Evolutionary conservation across 2,797 vertebrate species (phyloP).

Genomic region (Avahi laniger): DNA sequence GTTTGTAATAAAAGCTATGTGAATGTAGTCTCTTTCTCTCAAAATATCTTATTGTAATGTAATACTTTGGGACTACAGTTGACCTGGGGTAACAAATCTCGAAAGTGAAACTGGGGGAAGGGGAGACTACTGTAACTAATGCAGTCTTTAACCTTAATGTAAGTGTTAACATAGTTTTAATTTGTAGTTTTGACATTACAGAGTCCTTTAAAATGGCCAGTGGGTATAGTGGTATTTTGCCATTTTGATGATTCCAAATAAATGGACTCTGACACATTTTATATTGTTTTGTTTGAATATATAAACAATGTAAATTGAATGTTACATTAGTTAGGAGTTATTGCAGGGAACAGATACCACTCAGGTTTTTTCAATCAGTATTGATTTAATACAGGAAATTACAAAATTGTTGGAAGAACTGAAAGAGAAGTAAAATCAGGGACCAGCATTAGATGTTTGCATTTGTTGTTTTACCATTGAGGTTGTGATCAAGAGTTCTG

Average conservation of each 20-base stretch:
- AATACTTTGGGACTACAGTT: too few relatives aligned
- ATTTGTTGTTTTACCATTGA: neutral
- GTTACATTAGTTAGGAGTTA: neutral
- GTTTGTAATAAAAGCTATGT: too few relatives aligned
- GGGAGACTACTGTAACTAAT: too few relatives aligned
- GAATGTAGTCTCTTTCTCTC: too few relatives aligned
- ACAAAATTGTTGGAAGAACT: neutral
- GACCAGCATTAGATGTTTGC: neutral
- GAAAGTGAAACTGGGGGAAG: too few relatives aligned
- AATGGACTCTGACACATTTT: neutral
- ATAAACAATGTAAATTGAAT: neutral
- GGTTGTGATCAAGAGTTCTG: neutral
- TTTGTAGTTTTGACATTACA: neutral
- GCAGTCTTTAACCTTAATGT: too few relatives aligned
- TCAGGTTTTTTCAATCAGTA: neutral
- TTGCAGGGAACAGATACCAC: neutral
- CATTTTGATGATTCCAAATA: neutral
- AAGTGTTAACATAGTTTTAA: neutral
- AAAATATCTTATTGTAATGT: too few relatives aligned
- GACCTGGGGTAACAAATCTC: too few relatives aligned
- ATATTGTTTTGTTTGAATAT: neutral
- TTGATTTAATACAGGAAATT: neutral
- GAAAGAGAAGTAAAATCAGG: neutral
- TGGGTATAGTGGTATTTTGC: neutral
- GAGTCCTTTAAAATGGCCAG: neutral